Percentiles rank a stretch among this genome's conserved stretches.
These are phyloP conservation scores for Blastobasis adustella DNA, from an alignment of 2,888 invertebrate species.

Conservation along the genomic window DNA sequence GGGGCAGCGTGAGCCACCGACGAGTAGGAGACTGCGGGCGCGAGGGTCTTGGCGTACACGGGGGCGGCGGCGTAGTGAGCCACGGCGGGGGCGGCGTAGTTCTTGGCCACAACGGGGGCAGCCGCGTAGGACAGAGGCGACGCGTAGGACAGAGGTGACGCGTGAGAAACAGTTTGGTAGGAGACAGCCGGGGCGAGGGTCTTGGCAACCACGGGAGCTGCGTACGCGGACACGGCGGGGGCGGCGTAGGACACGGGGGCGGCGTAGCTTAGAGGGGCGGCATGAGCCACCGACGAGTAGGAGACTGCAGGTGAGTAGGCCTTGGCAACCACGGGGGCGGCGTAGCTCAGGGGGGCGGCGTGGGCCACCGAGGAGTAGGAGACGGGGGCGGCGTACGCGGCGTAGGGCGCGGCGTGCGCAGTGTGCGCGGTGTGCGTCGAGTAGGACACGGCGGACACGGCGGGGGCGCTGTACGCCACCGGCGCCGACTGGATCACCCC, in stretches of 20 bases:
- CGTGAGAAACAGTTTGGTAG: slow-evolving; percentile 14
- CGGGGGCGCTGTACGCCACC: slow-evolving; percentile 67
- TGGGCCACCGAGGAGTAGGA: slow-evolving; percentile 15
- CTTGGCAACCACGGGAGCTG: slow-evolving; percentile 25
- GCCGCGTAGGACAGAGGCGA: slow-evolving; percentile 41
- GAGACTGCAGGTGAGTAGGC: slow-evolving; percentile 39
- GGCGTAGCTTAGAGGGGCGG: slow-evolving; percentile 19
- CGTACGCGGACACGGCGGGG: slow-evolving; percentile 50
- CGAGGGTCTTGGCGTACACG: slow-evolving; percentile 18
- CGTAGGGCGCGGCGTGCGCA: slow-evolving; percentile 10
- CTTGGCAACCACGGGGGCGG: too few species aligned
- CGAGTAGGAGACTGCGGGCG: slow-evolving; percentile 41
- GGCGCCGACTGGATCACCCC: slow-evolving; percentile 58
- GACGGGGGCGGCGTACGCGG: slow-evolving; percentile 24
- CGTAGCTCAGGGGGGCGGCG: slow-evolving; percentile 18
- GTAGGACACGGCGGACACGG: slow-evolving; percentile 43
- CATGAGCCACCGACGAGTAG: slow-evolving; percentile 36
- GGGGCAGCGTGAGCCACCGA: slow-evolving; percentile 39
- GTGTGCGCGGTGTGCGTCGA: slow-evolving; percentile 13
- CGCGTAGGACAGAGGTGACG: slow-evolving; percentile 30
- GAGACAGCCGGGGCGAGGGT: slow-evolving; percentile 27
- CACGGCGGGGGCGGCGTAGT: slow-evolving; percentile 37
- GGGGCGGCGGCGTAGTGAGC: slow-evolving; percentile 24
- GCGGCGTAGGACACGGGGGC: too few species aligned
- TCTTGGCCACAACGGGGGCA: slow-evolving; percentile 41